phyloP scores from a whole-genome alignment of 2,113 vertebrate species.

The Ia io region DNA sequence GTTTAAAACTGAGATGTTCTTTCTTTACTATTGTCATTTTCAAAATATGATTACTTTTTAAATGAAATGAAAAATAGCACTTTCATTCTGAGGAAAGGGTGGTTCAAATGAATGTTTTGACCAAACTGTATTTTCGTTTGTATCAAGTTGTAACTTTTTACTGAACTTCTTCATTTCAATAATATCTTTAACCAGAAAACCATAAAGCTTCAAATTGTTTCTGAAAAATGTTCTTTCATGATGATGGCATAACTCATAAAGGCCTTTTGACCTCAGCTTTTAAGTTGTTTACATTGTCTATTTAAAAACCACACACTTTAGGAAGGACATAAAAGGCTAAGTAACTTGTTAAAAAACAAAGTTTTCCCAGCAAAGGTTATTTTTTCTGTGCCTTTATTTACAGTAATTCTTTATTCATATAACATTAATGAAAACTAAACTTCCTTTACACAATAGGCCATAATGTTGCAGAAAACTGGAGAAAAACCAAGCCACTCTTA shows the following conservation, averaged over 20 bases:
- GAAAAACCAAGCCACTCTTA: too few species aligned
- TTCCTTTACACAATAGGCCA: background rate
- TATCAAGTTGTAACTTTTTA: background rate
- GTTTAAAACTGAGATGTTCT: background rate
- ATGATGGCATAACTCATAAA: background rate
- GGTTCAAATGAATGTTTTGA: background rate
- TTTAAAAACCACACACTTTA: conserved; percentile 13
- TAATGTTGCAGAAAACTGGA: background rate
- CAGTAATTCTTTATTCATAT: conserved; percentile 50
- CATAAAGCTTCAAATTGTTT: background rate
- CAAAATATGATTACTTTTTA: background rate
- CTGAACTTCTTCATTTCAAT: background rate
- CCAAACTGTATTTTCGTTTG: background rate
- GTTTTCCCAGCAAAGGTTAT: conserved; percentile 43
- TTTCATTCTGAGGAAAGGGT: background rate
- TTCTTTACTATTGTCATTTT: background rate
- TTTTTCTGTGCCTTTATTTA: conserved; percentile 42
- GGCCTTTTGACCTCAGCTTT: conserved; percentile 4
- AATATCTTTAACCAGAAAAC: background rate
- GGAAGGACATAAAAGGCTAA: conserved; percentile 11
- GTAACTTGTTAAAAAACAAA: conserved; percentile 44
- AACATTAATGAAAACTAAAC: conserved; percentile 15
- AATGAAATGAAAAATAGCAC: background rate
- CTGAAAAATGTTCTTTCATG: background rate
- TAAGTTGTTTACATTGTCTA: background rate